Evolutionary conservation across 2,113 vertebrate genomes (phyloP).

Genomic region (Oreotrochilus melanogaster): DNA sequence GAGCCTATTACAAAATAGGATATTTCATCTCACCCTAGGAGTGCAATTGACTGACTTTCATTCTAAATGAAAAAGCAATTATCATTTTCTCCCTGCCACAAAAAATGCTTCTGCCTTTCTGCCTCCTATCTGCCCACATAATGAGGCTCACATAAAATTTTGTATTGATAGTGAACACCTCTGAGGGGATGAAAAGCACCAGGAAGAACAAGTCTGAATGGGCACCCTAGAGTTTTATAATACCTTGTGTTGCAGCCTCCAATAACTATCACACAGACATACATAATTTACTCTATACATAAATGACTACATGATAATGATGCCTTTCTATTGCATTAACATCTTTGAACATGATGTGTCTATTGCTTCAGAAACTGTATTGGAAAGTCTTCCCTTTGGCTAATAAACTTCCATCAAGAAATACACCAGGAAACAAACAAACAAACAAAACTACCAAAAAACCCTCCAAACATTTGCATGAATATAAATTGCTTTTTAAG

Average conservation of each 20-base stretch:
- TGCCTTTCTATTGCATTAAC: background rate
- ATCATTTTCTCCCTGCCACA: background rate
- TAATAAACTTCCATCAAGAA: background rate
- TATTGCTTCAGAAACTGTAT: background rate
- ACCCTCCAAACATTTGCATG: too few species aligned
- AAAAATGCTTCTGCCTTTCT: background rate
- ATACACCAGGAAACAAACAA: background rate
- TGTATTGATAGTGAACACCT: background rate
- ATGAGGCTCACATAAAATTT: background rate
- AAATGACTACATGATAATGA: background rate
- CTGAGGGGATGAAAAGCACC: background rate
- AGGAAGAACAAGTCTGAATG: background rate
- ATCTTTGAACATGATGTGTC: background rate
- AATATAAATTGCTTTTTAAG: constrained; percentile 18
- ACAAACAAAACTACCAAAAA: background rate
- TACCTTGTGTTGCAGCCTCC: background rate
- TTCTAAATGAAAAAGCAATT: constrained; percentile 1
- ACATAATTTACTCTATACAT: background rate
- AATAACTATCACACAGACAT: background rate
- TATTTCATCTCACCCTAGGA: background rate
- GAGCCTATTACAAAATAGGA: background rate
- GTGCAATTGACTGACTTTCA: background rate
- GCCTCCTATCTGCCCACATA: background rate
- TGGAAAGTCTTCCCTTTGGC: background rate
- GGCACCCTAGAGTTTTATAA: background rate